phyloP scores from a whole-genome alignment of 1,140 invertebrate species.

The Drosophila nigrodunni region DNA sequence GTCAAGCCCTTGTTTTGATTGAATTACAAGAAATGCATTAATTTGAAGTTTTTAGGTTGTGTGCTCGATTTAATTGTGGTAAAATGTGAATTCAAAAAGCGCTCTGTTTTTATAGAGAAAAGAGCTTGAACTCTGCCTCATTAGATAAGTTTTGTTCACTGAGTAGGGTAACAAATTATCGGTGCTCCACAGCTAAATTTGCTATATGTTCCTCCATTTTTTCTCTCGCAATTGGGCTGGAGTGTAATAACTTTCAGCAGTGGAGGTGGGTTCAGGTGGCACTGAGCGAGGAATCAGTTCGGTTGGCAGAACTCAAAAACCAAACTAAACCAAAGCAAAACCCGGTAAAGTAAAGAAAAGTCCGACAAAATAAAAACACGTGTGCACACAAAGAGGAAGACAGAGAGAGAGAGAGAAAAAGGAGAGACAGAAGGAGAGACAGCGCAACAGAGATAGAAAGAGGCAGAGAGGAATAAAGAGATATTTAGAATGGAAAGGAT shows the following conservation, averaged over 20 bases:
- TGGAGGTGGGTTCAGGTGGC: not conserved
- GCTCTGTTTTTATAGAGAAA: too few relatives aligned
- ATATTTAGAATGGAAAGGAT: not conserved
- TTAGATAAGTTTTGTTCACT: too few relatives aligned
- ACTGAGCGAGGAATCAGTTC: not conserved
- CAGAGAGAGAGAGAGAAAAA: not conserved
- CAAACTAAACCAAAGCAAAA: conserved; percentile 51
- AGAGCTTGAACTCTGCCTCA: too few relatives aligned
- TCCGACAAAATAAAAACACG: conserved; percentile 38
- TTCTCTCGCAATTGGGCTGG: conserved; percentile 37
- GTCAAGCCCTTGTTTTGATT: too few relatives aligned
- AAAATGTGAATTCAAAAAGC: too few relatives aligned
- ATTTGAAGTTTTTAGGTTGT: too few relatives aligned
- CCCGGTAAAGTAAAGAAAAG: conserved; percentile 50
- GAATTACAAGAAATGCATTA: too few relatives aligned
- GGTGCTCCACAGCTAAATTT: not conserved
- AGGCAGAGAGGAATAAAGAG: not conserved
- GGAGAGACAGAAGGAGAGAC: not conserved
- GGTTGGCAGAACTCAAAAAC: conserved; percentile 42
- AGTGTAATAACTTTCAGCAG: conserved; percentile 51
- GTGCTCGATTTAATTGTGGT: too few relatives aligned
- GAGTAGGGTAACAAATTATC: not conserved
- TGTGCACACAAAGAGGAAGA: conserved; percentile 4
- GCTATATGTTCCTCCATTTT: not conserved
- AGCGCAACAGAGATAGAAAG: not conserved